Conservation (phyloP, 2,888 invertebrate genomes). For the Drosophila longiperda region DNA sequence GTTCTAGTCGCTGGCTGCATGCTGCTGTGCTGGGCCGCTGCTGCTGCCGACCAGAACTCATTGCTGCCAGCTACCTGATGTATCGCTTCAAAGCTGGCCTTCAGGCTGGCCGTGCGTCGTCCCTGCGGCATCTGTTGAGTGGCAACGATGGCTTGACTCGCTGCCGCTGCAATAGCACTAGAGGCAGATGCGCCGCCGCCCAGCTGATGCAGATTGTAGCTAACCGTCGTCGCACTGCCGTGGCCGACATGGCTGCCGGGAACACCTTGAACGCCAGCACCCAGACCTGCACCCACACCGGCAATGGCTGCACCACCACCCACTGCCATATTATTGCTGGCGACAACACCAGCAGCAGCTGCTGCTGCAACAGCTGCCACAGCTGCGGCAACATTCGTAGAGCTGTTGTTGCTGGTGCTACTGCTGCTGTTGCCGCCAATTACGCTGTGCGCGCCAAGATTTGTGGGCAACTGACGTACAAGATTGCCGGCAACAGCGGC, state of each 20-base stretch:
- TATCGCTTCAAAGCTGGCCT: slow-evolving; percentile 97
- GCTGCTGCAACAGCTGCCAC: slow-evolving; percentile 15
- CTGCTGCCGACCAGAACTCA: slow-evolving; percentile 88
- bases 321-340: slow-evolving; percentile 23
- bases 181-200: slow-evolving; percentile 89
- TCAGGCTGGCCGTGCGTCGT: slow-evolving; percentile 95
- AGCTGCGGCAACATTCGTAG: slow-evolving; percentile 3
- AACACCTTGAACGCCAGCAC: slow-evolving; percentile 4
- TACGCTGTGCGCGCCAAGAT: slow-evolving; percentile 44
- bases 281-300: not conserved
- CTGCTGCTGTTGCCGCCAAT: slow-evolving; percentile 17
- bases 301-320: not conserved
- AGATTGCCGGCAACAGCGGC: slow-evolving; percentile 28
- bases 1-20: slow-evolving; percentile 85
- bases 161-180: slow-evolving; percentile 96
- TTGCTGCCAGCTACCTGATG: slow-evolving; percentile 88
- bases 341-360: slow-evolving; percentile 9
- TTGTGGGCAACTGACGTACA: slow-evolving; percentile 62
- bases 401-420: not conserved
- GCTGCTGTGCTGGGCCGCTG: slow-evolving; percentile 89
- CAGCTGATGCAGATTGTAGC: slow-evolving; percentile 91
- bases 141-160: slow-evolving; percentile 97
- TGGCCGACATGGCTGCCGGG: slow-evolving; percentile 30
- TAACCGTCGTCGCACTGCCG: slow-evolving; percentile 82
- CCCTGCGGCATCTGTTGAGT: slow-evolving; percentile 99